Percentiles rank a stretch among this genome's conserved stretches.
Conservation (phyloP, 2,888 invertebrate genomes). For the Agapostemon virescens region DNA sequence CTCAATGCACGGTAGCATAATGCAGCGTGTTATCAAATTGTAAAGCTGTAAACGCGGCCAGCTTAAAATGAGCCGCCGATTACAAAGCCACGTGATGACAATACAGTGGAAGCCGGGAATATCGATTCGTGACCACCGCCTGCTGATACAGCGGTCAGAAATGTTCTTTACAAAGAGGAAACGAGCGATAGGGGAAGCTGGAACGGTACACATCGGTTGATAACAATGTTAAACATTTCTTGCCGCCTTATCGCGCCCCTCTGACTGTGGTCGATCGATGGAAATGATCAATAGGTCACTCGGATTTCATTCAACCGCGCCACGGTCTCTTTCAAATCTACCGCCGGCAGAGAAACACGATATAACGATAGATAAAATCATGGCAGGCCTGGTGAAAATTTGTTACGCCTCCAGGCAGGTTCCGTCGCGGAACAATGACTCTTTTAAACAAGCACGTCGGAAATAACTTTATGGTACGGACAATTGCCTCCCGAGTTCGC, state of each 20-base stretch:
- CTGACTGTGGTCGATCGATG: conserved; percentile 1
- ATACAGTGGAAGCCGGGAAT: conserved; percentile 55
- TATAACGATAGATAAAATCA: too few relatives aligned
- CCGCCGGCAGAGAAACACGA: too few relatives aligned
- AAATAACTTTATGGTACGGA: too few relatives aligned
- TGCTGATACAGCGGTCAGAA: conserved; percentile 52
- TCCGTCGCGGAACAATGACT: too few relatives aligned
- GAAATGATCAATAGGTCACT: background rate
- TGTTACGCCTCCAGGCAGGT: too few relatives aligned
- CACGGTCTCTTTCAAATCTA: background rate
- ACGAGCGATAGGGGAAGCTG: conserved; percentile 31
- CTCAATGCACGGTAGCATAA: conserved; percentile 2
- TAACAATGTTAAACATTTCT: conserved; percentile 42
- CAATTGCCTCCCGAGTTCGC: too few relatives aligned
- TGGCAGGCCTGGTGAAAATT: too few relatives aligned
- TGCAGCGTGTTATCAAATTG: conserved; percentile 36
- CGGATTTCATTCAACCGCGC: background rate
- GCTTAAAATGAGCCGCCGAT: conserved; percentile 48
- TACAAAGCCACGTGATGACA: conserved; percentile 51
- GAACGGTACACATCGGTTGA: conserved; percentile 35
- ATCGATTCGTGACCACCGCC: conserved; percentile 56
- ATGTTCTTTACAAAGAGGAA: conserved; percentile 36
- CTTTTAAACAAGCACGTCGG: too few relatives aligned
- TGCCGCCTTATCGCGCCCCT: conserved; percentile 17
- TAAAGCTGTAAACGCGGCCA: conserved; percentile 55